These are phyloP conservation scores for Trachelus iudaicus DNA, from an alignment of 2,888 invertebrate genomes.

Conservation along the genomic window DNA sequence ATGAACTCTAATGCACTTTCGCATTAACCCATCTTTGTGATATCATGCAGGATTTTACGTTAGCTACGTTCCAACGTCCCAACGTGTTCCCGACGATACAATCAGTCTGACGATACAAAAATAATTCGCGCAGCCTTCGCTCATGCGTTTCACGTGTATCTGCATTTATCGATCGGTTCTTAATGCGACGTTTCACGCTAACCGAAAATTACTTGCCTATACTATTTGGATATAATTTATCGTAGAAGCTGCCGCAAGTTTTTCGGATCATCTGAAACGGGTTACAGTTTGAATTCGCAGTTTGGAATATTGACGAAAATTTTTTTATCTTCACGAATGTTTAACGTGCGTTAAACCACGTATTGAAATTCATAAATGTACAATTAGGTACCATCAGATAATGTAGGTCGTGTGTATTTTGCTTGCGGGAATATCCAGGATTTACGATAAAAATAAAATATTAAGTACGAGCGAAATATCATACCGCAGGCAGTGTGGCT, in stretches of 20 bases:
- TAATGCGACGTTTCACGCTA: neutral
- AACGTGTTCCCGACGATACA: neutral
- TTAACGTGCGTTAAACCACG: neutral
- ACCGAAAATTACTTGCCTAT: neutral
- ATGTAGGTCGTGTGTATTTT: neutral
- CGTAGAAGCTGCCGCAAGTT: neutral
- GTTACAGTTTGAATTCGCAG: neutral
- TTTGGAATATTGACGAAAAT: neutral
- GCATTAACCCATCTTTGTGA: neutral
- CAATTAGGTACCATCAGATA: neutral
- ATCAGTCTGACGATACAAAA: neutral
- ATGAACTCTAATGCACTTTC: neutral
- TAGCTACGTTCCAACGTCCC: neutral
- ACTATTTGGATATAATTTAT: neutral
- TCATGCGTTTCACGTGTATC: neutral
- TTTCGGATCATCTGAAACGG: neutral
- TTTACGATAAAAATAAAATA: neutral
- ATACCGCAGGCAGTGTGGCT: neutral
- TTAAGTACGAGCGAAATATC: neutral
- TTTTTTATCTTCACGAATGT: neutral
- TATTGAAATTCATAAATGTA: neutral
- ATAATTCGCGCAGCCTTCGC: neutral
- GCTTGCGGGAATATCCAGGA: neutral
- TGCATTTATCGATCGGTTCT: neutral
- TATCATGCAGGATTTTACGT: neutral